phyloP scores from a whole-genome alignment of 1,140 invertebrate genomes.

The Eumaeus atala region DNA sequence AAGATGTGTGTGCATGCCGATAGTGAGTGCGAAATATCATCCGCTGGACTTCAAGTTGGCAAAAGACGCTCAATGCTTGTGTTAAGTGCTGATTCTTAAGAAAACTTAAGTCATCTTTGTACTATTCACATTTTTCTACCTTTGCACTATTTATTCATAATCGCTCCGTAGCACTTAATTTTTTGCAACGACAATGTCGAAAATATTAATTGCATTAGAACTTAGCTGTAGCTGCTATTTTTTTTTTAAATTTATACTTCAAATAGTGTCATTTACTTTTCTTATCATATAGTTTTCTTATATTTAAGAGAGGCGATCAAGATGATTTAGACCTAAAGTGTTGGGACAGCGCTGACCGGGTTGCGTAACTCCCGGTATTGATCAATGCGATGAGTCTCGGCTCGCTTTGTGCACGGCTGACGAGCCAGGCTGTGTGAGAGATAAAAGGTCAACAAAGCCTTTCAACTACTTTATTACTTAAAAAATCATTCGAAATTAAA shows the following conservation, averaged over 20 bases:
- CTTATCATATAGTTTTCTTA: too few species aligned
- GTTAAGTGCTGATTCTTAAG: conserved; percentile 37
- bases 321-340: conserved; percentile 20
- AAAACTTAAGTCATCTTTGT: conserved; percentile 27
- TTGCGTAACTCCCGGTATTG: conserved; percentile 68
- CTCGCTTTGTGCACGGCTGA: conserved; percentile 37
- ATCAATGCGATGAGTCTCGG: conserved; percentile 53
- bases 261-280: not conserved
- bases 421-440: conserved; percentile 20
- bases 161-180: not conserved
- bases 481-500: not conserved
- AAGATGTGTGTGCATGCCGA: conserved; percentile 57
- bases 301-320: not conserved
- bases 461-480: not conserved
- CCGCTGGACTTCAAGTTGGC: conserved; percentile 10
- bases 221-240: conserved; percentile 1
- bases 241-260: not conserved
- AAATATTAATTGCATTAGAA: conserved; percentile 13
- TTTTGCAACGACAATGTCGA: not conserved
- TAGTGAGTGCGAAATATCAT: conserved; percentile 38
- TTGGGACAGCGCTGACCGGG: conserved; percentile 47
- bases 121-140: not conserved
- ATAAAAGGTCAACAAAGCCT: not conserved
- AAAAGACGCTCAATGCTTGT: conserved; percentile 27
- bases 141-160: not conserved